Conservation (phyloP, 2,113 vertebrate species). For the Pteronura brasiliensis region DNA sequence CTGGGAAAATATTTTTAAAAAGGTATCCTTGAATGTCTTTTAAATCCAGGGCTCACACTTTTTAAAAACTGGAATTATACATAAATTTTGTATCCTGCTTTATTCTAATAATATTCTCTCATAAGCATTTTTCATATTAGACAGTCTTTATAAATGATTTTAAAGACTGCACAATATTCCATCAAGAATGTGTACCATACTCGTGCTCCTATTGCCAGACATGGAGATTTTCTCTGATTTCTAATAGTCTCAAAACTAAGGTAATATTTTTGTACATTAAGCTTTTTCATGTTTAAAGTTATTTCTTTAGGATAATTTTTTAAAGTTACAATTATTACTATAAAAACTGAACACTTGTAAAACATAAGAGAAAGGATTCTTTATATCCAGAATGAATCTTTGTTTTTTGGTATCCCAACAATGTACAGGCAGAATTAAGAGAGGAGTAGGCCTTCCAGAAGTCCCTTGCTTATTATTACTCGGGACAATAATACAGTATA, state of each 20-base stretch:
- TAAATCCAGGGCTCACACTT: background rate
- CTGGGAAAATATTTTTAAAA: background rate
- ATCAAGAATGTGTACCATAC: background rate
- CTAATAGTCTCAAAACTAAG: background rate
- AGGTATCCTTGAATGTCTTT: background rate
- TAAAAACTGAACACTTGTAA: background rate
- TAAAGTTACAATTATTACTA: constrained; percentile 18
- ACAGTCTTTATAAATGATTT: background rate
- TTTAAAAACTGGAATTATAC: background rate
- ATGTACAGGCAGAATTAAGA: background rate
- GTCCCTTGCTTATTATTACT: background rate
- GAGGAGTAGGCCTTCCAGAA: background rate
- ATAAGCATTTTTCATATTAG: background rate
- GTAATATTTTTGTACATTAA: background rate
- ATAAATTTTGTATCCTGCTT: background rate
- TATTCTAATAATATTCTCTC: background rate
- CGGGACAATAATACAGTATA: background rate
- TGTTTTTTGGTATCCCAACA: background rate
- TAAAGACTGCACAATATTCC: background rate
- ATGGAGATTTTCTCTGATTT: background rate
- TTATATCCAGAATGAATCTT: background rate
- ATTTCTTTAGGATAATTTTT: constrained; percentile 30
- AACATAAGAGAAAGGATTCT: background rate
- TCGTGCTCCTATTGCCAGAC: background rate
- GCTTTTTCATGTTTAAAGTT: background rate